Evolutionary conservation across 2,888 invertebrate species (phyloP).

Genomic region (Himalopsyche tibetana): DNA sequence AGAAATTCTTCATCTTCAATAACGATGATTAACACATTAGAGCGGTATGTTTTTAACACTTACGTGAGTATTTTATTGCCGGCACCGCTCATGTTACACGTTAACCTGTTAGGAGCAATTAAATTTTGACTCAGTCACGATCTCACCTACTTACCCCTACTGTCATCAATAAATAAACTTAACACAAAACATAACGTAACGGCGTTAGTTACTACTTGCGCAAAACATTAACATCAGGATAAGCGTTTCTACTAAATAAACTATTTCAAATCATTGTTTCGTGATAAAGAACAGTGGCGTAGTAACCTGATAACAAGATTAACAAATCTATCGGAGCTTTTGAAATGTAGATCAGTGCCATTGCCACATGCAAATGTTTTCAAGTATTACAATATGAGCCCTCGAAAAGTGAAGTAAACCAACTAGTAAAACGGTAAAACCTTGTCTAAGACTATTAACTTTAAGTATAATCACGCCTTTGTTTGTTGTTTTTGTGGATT

Average conservation of each 20-base stretch:
- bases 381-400: too few species aligned
- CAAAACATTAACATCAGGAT: slow-evolving; percentile 26
- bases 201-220: slow-evolving; percentile 43
- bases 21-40: slow-evolving; percentile 65
- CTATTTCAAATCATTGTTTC: slow-evolving; percentile 24
- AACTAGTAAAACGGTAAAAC: too few species aligned
- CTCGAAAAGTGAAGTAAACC: too few species aligned
- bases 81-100: slow-evolving; percentile 54
- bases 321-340: too few species aligned
- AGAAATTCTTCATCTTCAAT: slow-evolving; percentile 29
- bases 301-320: background rate
- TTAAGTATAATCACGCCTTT: too few species aligned
- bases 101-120: slow-evolving; percentile 65
- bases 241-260: slow-evolving; percentile 3
- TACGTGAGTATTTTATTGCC: slow-evolving; percentile 63
- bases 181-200: slow-evolving; percentile 51
- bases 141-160: slow-evolving; percentile 63
- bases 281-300: background rate
- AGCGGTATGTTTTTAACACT: slow-evolving; percentile 64
- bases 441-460: too few species aligned
- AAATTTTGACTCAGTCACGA: slow-evolving; percentile 65
- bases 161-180: slow-evolving; percentile 59
- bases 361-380: too few species aligned
- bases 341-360: too few species aligned
- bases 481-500: too few species aligned